These are phyloP conservation scores for Lordiphosa mommai DNA, from an alignment of 1,140 invertebrate species.

Conservation along the genomic window DNA sequence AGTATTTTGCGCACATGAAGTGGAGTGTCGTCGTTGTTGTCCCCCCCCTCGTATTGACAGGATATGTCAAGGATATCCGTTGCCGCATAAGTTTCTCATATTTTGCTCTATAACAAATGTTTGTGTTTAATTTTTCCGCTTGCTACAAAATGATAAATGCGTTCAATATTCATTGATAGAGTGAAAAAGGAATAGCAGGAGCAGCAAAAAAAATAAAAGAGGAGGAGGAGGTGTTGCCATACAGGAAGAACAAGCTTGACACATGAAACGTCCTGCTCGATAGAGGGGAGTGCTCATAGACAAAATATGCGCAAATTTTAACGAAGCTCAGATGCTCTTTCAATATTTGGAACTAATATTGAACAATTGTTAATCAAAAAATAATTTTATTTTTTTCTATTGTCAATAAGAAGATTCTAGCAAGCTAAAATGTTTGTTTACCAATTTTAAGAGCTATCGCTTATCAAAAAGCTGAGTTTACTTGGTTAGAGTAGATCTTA, in stretches of 20 bases:
- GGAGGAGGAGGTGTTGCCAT: constrained; percentile 36
- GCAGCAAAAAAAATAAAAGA: neutral
- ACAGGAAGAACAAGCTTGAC: constrained; percentile 60
- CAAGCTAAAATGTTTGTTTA: no score
- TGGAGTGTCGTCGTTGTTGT: neutral
- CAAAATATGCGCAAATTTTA: neutral
- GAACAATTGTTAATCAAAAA: neutral
- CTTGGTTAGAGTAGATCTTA: no score
- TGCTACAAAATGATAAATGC: constrained; percentile 60
- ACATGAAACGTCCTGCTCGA: constrained; percentile 59
- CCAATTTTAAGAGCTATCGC: no score
- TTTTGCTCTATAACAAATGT: constrained; percentile 8
- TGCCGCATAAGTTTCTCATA: constrained; percentile 49
- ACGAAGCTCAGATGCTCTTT: constrained; percentile 28
- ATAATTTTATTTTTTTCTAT: no score
- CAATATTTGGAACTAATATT: neutral
- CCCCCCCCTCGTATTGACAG: constrained; percentile 23
- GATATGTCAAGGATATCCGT: constrained; percentile 74
- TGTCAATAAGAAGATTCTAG: no score
- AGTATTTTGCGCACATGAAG: constrained; percentile 25
- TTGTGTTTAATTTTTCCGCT: constrained; percentile 66
- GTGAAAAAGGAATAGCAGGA: neutral
- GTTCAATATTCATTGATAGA: constrained; percentile 25
- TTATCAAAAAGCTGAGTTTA: no score
- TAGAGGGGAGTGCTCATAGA: neutral